Base-by-base conservation (phyloP, 2,888 invertebrate species). In the Zootermopsis nevadensis region DNA sequence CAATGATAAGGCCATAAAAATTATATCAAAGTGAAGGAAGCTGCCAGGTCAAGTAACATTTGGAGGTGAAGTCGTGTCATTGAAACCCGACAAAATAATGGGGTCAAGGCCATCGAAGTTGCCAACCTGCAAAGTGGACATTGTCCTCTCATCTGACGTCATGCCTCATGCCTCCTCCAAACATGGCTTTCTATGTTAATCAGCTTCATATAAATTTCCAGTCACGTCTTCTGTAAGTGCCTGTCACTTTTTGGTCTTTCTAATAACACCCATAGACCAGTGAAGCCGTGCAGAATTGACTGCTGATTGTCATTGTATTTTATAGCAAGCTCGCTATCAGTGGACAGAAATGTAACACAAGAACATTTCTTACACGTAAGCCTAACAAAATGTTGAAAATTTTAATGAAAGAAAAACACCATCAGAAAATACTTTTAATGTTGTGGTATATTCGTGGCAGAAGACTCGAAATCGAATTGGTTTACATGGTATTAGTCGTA, bases 101-200 rank as follows among this genome's bases (percentile, higher is more conserved):
- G n/a, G 60, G 60, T 60, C 60, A 60, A 60, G 60, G 60, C 60
- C 60, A 60, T n/a, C 12, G n/a, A 60, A 60, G 60, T 60, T 60
- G n/a, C 12, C 60, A 60, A 60, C 60, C 60, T 60, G 60, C n/a
- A 27, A n/a, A 60, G 60, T 60, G 60, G 60, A n/a, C 60, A 60
- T 27, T 60, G 60, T 60, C 60, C 60, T 60, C 60, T 60, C n/a
- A 19, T 48, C n/a, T 60, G 60, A 60, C 60, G 60, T 60, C 60
- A 60, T 27, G 12, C 48, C 19, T 48, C 48, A 48, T 48, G 48
- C 48, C 48, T 48, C 60, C 60, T 60, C 60, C 60, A 60, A 48
- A 60, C 60, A 60, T 48, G 60, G n/a, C 60, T 55, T 55, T 55
- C 55, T 60, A 60, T 60, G 60, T 60, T 60, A 60, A 60, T 60